Evolutionary conservation across 2,797 vertebrate species (phyloP), one percentile per base, ranked within the genome.

Genomic region (Nyctalus aviator): DNA sequence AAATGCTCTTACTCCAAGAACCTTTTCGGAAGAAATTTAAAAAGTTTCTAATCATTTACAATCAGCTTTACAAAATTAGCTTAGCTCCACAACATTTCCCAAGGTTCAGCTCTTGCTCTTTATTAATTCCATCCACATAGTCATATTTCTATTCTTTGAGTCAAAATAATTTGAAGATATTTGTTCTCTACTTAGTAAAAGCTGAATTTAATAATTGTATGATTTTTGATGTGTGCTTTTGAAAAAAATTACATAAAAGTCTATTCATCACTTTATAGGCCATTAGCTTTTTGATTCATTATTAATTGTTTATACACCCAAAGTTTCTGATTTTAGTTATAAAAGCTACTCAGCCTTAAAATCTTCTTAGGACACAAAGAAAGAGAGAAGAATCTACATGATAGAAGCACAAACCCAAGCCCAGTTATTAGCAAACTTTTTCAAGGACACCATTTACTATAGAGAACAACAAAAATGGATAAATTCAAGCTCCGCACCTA

Each of bases 241-340:
- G 94, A 59, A 93, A 64, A 83, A 93, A 85, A 72, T 37, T 72
- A 73, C 68, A 32, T 73, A 79, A 68, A 91, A 62, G 13, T 64
- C 20, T 68, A 37, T 53, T 48, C 18, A 93, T 76, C 13, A 64
- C 57, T 83, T 62, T 46, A 59, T 44, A 73, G 6, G 53, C 53
- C 79, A 37, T 93, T 64, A 55, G 62, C 20, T 32, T 72, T 78
- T 69, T 27, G 18, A 82, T 37, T 75, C 15, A 84, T 30, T 78
- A 5, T 90, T 71, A 57, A 69, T 68, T 68, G 5, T 78, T 94
- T 86, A 77, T 57, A 37, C 37, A 68, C 25, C 62, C 69, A 82
- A 78, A 53, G 15, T 73, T 90, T 92, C 18, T 82, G 81, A 84
- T 94, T 93, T 82, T 35, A 64, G 5, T 77, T 84, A 77, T 50